Evolutionary conservation across 1,140 invertebrate genomes (phyloP), one percentile per base, ranked within the genome.

Genomic region (Lordiphosa clarofinis): DNA sequence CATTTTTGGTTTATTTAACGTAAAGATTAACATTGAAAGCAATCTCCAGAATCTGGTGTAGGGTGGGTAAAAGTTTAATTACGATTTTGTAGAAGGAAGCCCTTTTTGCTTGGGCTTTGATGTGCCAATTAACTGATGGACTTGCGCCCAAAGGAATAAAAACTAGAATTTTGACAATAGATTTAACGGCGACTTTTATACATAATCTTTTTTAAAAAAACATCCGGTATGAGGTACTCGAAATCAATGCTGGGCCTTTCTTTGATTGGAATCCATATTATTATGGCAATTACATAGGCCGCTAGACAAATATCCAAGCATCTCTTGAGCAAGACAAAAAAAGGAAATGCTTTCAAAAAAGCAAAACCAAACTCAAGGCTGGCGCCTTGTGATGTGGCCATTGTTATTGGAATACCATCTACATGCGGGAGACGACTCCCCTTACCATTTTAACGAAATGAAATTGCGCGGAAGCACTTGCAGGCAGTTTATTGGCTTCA

Each of bases 1-100:
- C 74, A 52, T 49, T 69, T 58, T 69, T 78, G 74, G 65, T 73
- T 73, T 65, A 59, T 79, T 79, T 79, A 79, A 79, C 70, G 50
- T 70, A 58, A 37, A 74, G 74, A 79, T 79, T 79, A 79, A 70
- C 74, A 61, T 65, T 47, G 55, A 46, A 57, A 54, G 54, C 62
- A 64, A 66, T 67, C 59, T 46, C 35, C 24, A 33, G 64, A 54
- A 69, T 66, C 70, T 58, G 73, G 69, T 70, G 69, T 70, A 24
- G 10, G n/a, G 15, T 42, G 52, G 6, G 21, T 19, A 42, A 43
- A 69, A 72, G 76, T 63, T 74, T 78, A 78, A 78, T 78, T 78
- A 74, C 75, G 42, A 12, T 10, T 38, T 19, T 21, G 19, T 38
- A 52, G 39, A 46, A 35, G 24, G 36, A 62, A 39, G 53, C 56